Evolutionary conservation across 2,113 vertebrate genomes (phyloP), one percentile per base, ranked within the genome.

Genomic region (Mus musculus): DNA sequence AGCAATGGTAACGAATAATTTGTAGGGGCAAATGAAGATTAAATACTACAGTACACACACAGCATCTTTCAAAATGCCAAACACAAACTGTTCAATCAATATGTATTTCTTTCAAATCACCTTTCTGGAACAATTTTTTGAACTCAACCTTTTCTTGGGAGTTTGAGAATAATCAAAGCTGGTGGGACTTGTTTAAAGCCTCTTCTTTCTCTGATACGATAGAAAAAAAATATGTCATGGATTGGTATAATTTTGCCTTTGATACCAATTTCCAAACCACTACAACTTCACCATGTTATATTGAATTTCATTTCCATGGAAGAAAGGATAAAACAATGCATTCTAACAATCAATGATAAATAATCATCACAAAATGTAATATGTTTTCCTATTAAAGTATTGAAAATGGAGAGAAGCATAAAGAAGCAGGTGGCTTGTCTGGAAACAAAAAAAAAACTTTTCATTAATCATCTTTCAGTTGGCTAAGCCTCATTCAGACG

Each of bases 11-110:
- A 94, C 49, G 86, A 30, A 65, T 67, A 76, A 71, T 56, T n/a
- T 84, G 42, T 63, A 28, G 24, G 16, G 52, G 86, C 89, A 95
- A 81, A 77, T 87, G 9, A 92, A 90, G 52, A 95, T 95, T 56
- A 73, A 95, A 73, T 42, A 24, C 20, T 8, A 59, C 0, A 75
- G 22, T 59, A 1, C 85, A 75, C 4, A 42, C 24, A 90, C 82
- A 93, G 6, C 28, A 73, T n/a, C 78, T 94, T 78, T 17, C 39
- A 67, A 93, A 94, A 78, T 77, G 61, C 39, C 39, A 77, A 59
- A 42, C 42, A 69, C 5, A 39, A 65, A 65, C n/a, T 42, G 7
- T 63, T 89, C 28, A 56, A 13, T 87, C 36, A 67, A 33, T 59
- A 12, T 46, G 16, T 72, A 36, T 39, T 94, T 36, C 10, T 59